phyloP scores from a whole-genome alignment of 2,113 vertebrate genomes.

The Aramus guarauna region DNA sequence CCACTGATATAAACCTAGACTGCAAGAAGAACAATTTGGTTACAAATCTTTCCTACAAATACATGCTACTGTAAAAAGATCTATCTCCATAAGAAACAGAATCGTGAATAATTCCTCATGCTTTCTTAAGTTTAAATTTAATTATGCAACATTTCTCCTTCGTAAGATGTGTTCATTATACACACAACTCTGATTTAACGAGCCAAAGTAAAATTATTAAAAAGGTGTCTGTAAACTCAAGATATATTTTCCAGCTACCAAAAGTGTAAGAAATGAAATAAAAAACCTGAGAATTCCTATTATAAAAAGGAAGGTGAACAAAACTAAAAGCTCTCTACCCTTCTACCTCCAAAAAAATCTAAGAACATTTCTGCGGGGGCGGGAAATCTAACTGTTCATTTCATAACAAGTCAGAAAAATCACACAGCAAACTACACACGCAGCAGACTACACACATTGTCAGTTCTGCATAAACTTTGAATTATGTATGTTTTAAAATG shows the following conservation, averaged over 20 bases:
- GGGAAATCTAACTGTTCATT: background rate
- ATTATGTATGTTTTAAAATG: background rate
- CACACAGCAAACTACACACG: background rate
- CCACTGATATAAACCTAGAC: slow-evolving; percentile 96
- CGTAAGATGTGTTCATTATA: background rate
- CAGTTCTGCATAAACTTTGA: background rate
- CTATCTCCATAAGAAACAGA: background rate
- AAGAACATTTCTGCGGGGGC: background rate
- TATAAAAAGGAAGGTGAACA: background rate
- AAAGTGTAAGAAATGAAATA: background rate
- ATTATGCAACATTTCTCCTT: background rate
- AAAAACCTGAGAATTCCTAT: background rate
- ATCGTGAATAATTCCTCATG: background rate
- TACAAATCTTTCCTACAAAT: background rate
- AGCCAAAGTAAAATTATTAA: background rate
- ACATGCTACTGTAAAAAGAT: background rate
- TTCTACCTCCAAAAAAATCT: background rate
- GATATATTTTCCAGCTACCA: rapidly evolving
- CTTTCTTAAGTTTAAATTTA: background rate
- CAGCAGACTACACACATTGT: background rate
- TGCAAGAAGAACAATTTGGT: slow-evolving; percentile 62
- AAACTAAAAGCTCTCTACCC: background rate
- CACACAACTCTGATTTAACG: background rate
- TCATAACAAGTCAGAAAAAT: background rate
- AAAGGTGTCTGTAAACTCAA: background rate